phyloP scores from a whole-genome alignment of 1,140 invertebrate species.

The Gonioctena quinquepunctata region DNA sequence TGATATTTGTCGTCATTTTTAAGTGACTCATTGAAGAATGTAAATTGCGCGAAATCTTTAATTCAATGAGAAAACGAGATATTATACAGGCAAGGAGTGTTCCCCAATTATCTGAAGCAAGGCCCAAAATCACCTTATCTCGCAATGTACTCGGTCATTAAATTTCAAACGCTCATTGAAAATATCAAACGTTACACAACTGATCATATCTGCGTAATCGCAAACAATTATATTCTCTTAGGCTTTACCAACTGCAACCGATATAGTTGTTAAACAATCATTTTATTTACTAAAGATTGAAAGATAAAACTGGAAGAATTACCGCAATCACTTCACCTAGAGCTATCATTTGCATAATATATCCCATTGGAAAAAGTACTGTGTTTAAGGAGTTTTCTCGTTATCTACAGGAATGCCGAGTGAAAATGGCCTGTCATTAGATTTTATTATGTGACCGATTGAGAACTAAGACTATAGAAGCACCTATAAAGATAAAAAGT shows the following conservation, averaged over 20 bases:
- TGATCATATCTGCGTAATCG: neutral
- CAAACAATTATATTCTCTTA: constrained; percentile 1
- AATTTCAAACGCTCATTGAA: neutral
- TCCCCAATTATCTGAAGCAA: neutral
- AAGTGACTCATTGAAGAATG: no score
- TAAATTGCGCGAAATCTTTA: no score
- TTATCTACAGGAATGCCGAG: constrained; percentile 1
- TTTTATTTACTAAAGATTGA: constrained; percentile 1
- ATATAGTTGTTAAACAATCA: constrained; percentile 9
- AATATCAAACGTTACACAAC: neutral
- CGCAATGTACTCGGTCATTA: neutral
- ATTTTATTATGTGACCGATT: neutral
- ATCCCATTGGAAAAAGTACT: neutral
- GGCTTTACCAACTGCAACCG: neutral
- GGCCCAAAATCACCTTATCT: neutral
- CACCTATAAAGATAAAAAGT: no score
- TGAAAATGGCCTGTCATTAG: neutral
- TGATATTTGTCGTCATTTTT: no score
- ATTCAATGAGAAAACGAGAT: no score
- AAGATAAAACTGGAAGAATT: neutral
- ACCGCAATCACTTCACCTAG: constrained; percentile 1
- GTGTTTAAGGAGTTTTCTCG: neutral
- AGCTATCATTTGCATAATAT: constrained; percentile 6
- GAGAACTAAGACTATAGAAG: no score
- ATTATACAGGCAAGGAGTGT: neutral